phyloP scores from a whole-genome alignment of 2,888 invertebrate species.

The Nemotelus pantherinus region DNA sequence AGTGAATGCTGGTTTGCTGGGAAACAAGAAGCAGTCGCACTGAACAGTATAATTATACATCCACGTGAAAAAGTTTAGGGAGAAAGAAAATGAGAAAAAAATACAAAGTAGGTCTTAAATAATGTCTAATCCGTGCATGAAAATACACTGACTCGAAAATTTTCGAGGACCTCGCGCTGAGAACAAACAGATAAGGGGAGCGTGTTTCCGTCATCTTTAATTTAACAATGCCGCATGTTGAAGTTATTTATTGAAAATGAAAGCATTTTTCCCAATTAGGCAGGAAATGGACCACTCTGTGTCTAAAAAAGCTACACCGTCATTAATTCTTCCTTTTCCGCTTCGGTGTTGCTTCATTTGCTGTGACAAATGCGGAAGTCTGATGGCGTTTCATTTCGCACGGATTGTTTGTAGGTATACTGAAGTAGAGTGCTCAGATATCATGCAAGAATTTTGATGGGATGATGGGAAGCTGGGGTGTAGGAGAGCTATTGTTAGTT shows the following conservation, averaged over 20 bases:
- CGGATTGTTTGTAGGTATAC: no score
- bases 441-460: no score
- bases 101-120: conserved; percentile 18
- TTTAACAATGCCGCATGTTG: conserved; percentile 27
- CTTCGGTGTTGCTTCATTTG: background rate
- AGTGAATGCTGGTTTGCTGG: conserved; percentile 11
- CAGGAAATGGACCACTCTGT: conserved; percentile 44
- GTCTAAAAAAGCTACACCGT: conserved; percentile 38
- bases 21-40: conserved; percentile 3
- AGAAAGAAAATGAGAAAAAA: background rate
- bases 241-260: conserved; percentile 45
- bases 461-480: no score
- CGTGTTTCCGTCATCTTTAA: conserved; percentile 28
- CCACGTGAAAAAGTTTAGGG: background rate
- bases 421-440: no score
- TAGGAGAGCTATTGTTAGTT: no score
- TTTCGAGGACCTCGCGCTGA: background rate
- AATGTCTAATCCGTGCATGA: conserved; percentile 34
- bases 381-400: no score
- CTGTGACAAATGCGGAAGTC: no score
- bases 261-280: conserved; percentile 46
- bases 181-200: background rate
- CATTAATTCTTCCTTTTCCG: conserved; percentile 23
- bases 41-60: background rate
- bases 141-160: background rate